A percentile compares a stretch with the other conserved stretches of the same genome.
phyloP scores from a whole-genome alignment of 2,113 vertebrate genomes.

The Guaruba guarouba region DNA sequence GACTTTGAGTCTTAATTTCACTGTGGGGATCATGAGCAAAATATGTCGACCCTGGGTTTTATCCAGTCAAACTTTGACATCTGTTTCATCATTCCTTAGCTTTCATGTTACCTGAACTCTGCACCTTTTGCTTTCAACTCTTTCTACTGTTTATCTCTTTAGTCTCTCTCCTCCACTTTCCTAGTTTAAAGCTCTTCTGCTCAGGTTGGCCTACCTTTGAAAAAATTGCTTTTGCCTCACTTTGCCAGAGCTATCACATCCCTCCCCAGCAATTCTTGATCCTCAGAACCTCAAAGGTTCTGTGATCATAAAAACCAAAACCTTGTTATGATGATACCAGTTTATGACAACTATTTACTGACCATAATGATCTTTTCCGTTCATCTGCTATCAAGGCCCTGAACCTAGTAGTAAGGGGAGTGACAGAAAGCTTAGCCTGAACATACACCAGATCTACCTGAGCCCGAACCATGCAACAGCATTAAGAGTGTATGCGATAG shows the following conservation, averaged over 20 bases:
- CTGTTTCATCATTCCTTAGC: background rate
- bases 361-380: background rate
- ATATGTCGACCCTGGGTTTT: background rate
- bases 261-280: background rate
- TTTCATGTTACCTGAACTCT: background rate
- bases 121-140: rapidly evolving
- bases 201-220: background rate
- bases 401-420: background rate
- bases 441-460: background rate
- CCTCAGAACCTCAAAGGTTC: background rate
- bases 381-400: background rate
- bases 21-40: background rate
- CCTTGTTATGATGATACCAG: background rate
- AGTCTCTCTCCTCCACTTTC: background rate
- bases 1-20: background rate
- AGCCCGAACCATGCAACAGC: background rate
- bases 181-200: background rate
- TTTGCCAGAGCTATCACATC: background rate
- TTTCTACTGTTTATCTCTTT: background rate
- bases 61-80: background rate
- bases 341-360: background rate
- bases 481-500: background rate
- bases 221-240: background rate
- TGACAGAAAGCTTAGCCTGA: background rate
- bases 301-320: background rate